Evolutionary conservation across 1,140 invertebrate genomes (phyloP).

Genomic region (Trichoplusia ni): DNA sequence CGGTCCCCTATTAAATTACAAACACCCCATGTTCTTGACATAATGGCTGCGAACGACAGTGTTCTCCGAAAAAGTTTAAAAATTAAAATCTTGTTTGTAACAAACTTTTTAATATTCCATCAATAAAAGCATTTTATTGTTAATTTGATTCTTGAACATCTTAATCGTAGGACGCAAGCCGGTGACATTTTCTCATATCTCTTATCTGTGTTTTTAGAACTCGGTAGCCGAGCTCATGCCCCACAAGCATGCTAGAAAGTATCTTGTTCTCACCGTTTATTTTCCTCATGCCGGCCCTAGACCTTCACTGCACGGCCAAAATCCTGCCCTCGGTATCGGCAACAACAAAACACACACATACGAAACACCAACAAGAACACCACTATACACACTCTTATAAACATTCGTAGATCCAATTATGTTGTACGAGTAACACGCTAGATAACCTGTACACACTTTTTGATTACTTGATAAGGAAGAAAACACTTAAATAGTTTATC

Average conservation of each 20-base stretch:
- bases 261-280: constrained; percentile 61
- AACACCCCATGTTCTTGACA: constrained; percentile 37
- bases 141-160: constrained; percentile 3
- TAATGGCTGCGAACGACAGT: constrained; percentile 26
- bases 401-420: constrained; percentile 36
- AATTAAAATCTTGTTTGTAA: neutral
- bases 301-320: constrained; percentile 73
- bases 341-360: constrained; percentile 75
- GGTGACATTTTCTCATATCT: constrained; percentile 48
- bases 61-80: constrained; percentile 3
- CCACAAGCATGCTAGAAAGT: constrained; percentile 3
- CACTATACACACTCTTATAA: constrained; percentile 53
- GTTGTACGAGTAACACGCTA: constrained; percentile 20
- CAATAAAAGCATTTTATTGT: neutral
- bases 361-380: constrained; percentile 61
- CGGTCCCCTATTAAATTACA: constrained; percentile 42
- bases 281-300: constrained; percentile 76
- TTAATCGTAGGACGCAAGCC: constrained; percentile 49
- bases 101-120: neutral
- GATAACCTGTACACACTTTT: constrained; percentile 40
- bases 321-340: constrained; percentile 66
- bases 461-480: constrained; percentile 63
- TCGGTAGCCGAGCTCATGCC: constrained; percentile 7
- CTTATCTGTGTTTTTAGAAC: constrained; percentile 45
- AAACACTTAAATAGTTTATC: constrained; percentile 73